Evolutionary conservation across 2,113 vertebrate species (phyloP).

Genomic region (Emydocephalus ijimae): DNA sequence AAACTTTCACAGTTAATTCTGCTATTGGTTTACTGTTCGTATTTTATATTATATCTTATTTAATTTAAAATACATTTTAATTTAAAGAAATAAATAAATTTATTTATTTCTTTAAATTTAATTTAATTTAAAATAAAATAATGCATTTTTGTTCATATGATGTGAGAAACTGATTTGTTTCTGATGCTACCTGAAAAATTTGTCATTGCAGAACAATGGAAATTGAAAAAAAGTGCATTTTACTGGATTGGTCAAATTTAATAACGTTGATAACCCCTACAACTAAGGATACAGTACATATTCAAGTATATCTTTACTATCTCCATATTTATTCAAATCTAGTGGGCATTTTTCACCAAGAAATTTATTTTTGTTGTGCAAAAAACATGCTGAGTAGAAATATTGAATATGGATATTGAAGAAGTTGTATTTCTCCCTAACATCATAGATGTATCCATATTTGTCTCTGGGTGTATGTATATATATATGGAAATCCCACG

Average conservation of each 20-base stretch:
- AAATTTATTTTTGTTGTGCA: background rate
- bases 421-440: background rate
- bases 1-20: background rate
- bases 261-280: background rate
- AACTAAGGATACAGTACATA: background rate
- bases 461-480: background rate
- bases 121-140: too few relatives aligned
- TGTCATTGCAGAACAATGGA: background rate
- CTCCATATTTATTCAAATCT: background rate
- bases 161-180: background rate
- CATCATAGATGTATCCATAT: background rate
- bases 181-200: background rate
- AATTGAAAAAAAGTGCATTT: background rate
- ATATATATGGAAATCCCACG: background rate
- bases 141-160: background rate
- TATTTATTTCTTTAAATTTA: too few relatives aligned
- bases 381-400: background rate
- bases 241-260: background rate
- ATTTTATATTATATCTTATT: background rate
- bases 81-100: too few relatives aligned
- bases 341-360: background rate
- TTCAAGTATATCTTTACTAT: background rate
- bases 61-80: too few relatives aligned
- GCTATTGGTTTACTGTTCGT: background rate
- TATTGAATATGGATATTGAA: background rate